Evolutionary conservation across 2,113 vertebrate species (phyloP), one percentile per base, ranked within the genome.

Genomic region (Crotalus viridis): DNA sequence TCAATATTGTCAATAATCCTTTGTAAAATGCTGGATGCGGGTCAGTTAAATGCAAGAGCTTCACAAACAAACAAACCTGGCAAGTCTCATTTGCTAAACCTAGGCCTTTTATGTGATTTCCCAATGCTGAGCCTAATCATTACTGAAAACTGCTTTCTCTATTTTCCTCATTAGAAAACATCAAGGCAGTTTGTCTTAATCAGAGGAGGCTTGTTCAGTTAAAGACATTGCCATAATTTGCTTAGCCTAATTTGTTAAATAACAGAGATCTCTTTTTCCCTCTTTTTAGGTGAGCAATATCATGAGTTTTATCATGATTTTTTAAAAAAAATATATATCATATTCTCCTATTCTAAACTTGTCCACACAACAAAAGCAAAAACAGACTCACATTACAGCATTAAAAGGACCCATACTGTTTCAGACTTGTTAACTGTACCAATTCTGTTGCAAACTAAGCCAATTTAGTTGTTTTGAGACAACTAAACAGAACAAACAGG

Each of bases 241-340:
- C 91, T 90, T 74, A 95, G 90, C 52, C 56, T 24, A 86, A 90
- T 90, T 12, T 69, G 17, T 26, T 48, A 19, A 86, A 39, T 39
- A 81, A 39, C 15, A 13, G 21, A 33, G 28, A 88, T 87, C 28
- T 88, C 9, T 51, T 28, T 81, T 57, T 61, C 26, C 24, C 22
- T 33, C 48, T 33, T 51, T 46, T 51, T 28, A 52, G 74, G 43
- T 26, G 24, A 87, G 17, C 6, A 88, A 17, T 43, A 39, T 24
- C 26, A 28, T 13, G 4, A 9, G 9, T 8, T 90, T 89, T 21
- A 24, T 55, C 13, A 15, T 55, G 54, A 17, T 28, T n/a, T 24
- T 28, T 28, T 13, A 5, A 28, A 61, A 24, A 61, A 13, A 39
- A 39, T 2, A 39, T 39, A 28, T 39, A 8, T 39, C 15, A 8